Base-by-base conservation (phyloP, 2,888 invertebrate genomes). In the Uloborus plumipes region DNA sequence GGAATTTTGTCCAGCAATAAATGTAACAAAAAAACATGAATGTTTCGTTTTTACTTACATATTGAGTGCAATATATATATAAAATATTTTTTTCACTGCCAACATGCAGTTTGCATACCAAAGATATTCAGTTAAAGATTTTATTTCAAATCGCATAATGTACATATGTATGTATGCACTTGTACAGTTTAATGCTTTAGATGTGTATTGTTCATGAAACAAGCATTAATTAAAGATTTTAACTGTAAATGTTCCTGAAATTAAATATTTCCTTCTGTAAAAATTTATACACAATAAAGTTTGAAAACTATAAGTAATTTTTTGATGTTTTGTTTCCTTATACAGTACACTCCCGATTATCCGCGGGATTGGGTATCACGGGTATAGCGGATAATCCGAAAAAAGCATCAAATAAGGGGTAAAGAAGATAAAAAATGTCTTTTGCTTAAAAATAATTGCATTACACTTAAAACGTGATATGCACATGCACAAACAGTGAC, bases 171-270 rank as follows among this genome's bases (percentile, higher is more conserved):
- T 71, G 69, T 74, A 69, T 70, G 74, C 74, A 81, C 80, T 59
- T 81, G 80, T 81, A 81, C 49, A 80, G 69, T 74, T 49, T 69
- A 74, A 74, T 69, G 69, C 64, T 72, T 81, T 50, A 70, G 55
- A 71, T 58, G 15, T 78, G 50, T 80, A 67, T 75, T 55, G 50
- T 51, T 69, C 61, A 65, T 72, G 39, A 51, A 62, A 31, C 64
- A 74, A 70, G 69, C 62, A 69, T 70, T n/a, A 67, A 80, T 73
- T 64, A 49, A 74, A 80, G 80, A 80, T 80, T 81, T 81, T 81
- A 81, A 81, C 64, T 81, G 80, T 74, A 81, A 64, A 70, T 80
- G 79, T 80, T 69, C 70, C 53, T 77, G 22, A 70, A 47, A 64
- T 70, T 77, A 55, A 66, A 18, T 70, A 64, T 64, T 39, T 77